Percentiles rank a stretch among this genome's conserved stretches.
Evolutionary conservation across 2,113 vertebrate species (phyloP).

Genomic region (Ameiurus melas): DNA sequence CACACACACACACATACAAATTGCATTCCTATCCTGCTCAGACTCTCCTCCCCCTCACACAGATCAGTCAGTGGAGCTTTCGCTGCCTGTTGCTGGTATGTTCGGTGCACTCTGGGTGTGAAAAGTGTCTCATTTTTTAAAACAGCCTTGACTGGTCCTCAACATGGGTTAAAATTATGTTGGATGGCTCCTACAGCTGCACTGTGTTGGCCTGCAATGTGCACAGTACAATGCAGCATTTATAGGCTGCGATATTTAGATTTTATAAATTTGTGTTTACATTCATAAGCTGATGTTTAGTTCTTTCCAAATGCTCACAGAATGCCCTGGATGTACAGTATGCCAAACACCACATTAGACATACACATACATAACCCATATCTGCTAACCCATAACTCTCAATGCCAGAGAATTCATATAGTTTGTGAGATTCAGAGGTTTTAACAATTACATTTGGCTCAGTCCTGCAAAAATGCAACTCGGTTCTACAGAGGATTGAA

Average conservation of each 20-base stretch:
- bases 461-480: not conserved
- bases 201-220: not conserved
- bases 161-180: not conserved
- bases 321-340: not conserved
- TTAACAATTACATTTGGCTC: slow-evolving; percentile 13
- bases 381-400: not conserved
- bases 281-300: not conserved
- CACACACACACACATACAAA: slow-evolving; percentile 1
- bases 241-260: not conserved
- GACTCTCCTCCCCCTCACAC: slow-evolving; percentile 35
- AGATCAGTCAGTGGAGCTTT: slow-evolving; percentile 31
- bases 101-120: not conserved
- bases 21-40: slow-evolving; percentile 46
- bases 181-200: not conserved
- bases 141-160: not conserved
- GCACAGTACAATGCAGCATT: not conserved
- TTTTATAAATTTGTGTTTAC: not conserved
- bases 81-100: slow-evolving; percentile 17
- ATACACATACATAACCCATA: not conserved
- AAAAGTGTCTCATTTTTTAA: not conserved
- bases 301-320: not conserved
- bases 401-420: no score
- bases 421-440: not conserved
- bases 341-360: not conserved
- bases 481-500: not conserved